A percentile compares a stretch with the other conserved stretches of the same genome.
These are phyloP conservation scores for Zaprionus inermis DNA, from an alignment of 1,140 invertebrate species.

Conservation along the genomic window DNA sequence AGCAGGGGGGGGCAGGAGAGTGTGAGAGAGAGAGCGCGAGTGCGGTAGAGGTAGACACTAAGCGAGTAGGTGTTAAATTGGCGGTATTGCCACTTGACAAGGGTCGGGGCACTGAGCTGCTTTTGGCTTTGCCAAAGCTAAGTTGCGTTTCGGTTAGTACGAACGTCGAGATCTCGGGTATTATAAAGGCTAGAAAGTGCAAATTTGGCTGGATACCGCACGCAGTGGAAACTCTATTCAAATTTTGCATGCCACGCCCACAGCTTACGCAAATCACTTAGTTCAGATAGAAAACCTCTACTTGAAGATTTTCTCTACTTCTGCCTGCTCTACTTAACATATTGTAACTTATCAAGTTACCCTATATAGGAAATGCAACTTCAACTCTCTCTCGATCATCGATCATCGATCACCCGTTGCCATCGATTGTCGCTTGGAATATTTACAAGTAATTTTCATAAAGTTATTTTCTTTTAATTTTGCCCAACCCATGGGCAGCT, in stretches of 20 bases:
- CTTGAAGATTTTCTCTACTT: too few species aligned
- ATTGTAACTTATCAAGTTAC: too few species aligned
- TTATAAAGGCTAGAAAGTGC: too few species aligned
- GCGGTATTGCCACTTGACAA: background rate
- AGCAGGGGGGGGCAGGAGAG: background rate
- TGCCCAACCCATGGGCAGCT: too few species aligned
- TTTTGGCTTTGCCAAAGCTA: background rate
- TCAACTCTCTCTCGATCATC: background rate
- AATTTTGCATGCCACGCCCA: too few species aligned
- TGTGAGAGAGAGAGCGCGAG: background rate
- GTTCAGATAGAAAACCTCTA: too few species aligned
- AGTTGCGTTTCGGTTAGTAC: background rate
- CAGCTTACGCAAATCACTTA: too few species aligned
- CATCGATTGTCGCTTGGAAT: background rate
- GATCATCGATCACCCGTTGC: background rate
- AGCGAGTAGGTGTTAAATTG: constrained; percentile 11
- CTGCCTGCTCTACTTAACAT: background rate
- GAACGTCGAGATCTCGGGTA: background rate
- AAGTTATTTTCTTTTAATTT: constrained; percentile 4
- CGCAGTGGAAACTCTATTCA: too few species aligned
- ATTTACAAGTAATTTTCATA: constrained; percentile 11
- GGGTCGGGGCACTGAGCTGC: background rate
- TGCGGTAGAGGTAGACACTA: background rate
- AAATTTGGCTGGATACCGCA: too few species aligned
- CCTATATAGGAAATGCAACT: background rate